Percentiles rank a stretch among this genome's conserved stretches.
Evolutionary conservation across 2,797 vertebrate genomes (phyloP).

Genomic region (Lemur catta): DNA sequence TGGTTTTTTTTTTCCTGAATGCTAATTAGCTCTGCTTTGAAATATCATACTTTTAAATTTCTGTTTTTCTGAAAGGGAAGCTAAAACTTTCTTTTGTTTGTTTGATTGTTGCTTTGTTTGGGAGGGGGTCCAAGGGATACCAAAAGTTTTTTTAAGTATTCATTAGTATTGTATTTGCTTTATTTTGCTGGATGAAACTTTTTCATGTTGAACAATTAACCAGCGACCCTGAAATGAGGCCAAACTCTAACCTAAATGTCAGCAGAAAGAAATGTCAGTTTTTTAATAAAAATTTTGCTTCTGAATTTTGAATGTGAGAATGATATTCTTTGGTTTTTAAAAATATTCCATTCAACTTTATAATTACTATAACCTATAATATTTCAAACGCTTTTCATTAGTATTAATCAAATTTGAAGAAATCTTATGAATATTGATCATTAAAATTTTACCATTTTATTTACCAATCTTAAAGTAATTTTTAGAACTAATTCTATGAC

Average conservation of each 20-base stretch:
- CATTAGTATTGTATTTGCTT: background rate
- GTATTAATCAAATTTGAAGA: background rate
- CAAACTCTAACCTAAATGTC: conserved; percentile 36
- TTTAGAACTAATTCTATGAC: background rate
- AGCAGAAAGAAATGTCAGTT: conserved; percentile 1
- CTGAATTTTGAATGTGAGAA: conserved; percentile 45
- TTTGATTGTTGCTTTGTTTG: background rate
- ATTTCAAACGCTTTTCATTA: background rate
- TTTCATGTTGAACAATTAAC: conserved; percentile 33
- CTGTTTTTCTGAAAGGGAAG: background rate
- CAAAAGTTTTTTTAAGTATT: background rate
- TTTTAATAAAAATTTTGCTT: conserved; percentile 54
- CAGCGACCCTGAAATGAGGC: conserved; percentile 4
- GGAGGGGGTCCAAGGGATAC: background rate
- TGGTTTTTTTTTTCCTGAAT: background rate
- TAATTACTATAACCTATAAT: conserved; percentile 24
- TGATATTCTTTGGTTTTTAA: background rate
- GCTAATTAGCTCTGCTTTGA: background rate
- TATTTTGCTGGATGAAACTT: background rate
- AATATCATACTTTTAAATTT: background rate
- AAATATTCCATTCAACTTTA: background rate
- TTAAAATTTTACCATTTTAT: conserved; percentile 50
- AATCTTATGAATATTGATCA: background rate
- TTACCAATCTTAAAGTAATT: conserved; percentile 5
- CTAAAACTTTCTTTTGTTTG: background rate